These are phyloP conservation scores for Cyprinodon variegatus DNA, from an alignment of 2,113 vertebrate genomes.

Conservation along the genomic window DNA sequence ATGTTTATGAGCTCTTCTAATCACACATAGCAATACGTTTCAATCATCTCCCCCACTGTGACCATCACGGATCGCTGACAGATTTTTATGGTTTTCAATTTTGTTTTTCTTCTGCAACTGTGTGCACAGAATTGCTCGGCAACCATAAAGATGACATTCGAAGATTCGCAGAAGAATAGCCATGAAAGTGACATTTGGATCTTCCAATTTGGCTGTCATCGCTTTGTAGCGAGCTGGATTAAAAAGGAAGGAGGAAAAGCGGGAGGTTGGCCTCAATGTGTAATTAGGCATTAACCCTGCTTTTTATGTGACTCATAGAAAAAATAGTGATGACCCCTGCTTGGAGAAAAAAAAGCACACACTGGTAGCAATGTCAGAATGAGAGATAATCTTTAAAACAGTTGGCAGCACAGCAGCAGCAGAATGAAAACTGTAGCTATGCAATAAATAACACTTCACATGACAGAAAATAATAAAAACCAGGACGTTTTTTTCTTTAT, in stretches of 20 bases:
- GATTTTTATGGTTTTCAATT: constrained; percentile 16
- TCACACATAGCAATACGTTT: constrained; percentile 7
- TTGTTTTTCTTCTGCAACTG: constrained; percentile 12
- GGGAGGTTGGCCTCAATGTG: constrained; percentile 25
- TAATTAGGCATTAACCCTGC: constrained; percentile 43
- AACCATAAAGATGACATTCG: constrained; percentile 1
- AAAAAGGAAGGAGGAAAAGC: not conserved
- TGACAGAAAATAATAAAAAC: not conserved
- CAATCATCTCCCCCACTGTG: constrained; percentile 13
- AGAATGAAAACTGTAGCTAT: constrained; percentile 5
- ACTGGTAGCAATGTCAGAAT: constrained; percentile 22
- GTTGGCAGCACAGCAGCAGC: constrained; percentile 19
- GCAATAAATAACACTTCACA: not conserved
- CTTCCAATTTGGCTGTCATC: constrained; percentile 9
- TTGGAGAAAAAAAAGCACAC: not conserved
- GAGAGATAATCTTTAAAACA: constrained; percentile 40
- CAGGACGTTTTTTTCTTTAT: not conserved
- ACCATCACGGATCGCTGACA: constrained; percentile 11
- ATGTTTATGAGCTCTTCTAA: constrained; percentile 3
- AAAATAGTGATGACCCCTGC: constrained; percentile 22
- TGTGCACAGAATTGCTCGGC: constrained; percentile 6
- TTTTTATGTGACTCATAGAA: constrained; percentile 21
- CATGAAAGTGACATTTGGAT: not conserved
- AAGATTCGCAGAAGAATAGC: not conserved
- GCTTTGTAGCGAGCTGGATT: not conserved